Evolutionary conservation across 2,113 vertebrate genomes (phyloP).

Genomic region (Taxidea taxus): DNA sequence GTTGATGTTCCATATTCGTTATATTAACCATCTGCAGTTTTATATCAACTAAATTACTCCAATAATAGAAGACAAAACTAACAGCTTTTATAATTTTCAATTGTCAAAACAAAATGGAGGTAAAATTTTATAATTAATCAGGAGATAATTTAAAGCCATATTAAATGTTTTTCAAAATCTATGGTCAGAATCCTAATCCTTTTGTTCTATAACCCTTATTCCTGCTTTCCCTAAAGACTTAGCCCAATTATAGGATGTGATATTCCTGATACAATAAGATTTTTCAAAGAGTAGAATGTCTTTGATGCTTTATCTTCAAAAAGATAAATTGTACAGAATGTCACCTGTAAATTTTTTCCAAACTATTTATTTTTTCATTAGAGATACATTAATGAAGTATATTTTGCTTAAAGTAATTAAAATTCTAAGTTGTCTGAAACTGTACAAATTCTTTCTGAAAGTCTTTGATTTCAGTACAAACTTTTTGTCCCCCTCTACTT

Average conservation of each 20-base stretch:
- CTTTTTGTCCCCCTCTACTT: background rate
- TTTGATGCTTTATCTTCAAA: background rate
- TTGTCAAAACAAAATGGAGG: conserved; percentile 5
- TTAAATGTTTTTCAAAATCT: background rate
- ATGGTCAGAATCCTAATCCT: background rate
- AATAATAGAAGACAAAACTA: background rate
- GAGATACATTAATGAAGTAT: background rate
- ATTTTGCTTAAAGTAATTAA: background rate
- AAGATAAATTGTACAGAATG: background rate
- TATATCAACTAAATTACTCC: conserved; percentile 2
- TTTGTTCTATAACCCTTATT: conserved; percentile 3
- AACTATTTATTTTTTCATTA: background rate
- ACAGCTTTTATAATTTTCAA: conserved; percentile 7
- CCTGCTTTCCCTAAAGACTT: background rate
- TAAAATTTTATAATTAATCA: background rate
- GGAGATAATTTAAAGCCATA: conserved; percentile 6
- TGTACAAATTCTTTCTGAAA: background rate
- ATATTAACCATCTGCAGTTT: background rate
- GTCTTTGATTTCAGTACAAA: background rate
- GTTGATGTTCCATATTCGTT: conserved; percentile 26
- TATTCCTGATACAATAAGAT: background rate
- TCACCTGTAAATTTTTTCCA: background rate
- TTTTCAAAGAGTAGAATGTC: background rate
- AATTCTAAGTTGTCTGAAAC: conserved; percentile 3
- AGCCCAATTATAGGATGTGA: background rate